These are phyloP conservation scores for Otocyon megalotis DNA, from an alignment of 2,113 vertebrate genomes.

Conservation along the genomic window DNA sequence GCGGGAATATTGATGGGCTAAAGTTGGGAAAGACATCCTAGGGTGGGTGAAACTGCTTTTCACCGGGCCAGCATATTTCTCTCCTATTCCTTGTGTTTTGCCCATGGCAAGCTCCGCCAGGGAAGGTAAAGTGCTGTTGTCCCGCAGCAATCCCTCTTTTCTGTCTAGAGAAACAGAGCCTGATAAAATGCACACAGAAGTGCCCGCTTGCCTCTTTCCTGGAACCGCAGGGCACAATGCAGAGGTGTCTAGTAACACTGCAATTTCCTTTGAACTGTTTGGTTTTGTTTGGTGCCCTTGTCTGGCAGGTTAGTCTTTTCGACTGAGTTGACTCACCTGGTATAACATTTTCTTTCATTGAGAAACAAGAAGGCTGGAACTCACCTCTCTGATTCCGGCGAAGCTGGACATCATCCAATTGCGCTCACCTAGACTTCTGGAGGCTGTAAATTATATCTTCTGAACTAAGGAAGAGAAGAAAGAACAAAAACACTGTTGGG, in stretches of 20 bases:
- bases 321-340: slow-evolving; percentile 48
- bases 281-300: slow-evolving; percentile 55
- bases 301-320: slow-evolving; percentile 63
- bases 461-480: slow-evolving; percentile 47
- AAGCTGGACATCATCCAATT: slow-evolving; percentile 56
- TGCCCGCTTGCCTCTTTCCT: background rate
- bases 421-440: background rate
- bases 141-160: background rate
- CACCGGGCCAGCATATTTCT: background rate
- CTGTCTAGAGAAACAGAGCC: background rate
- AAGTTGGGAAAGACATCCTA: background rate
- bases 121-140: background rate
- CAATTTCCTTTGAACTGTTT: slow-evolving; percentile 61
- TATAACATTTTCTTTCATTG: slow-evolving; percentile 69
- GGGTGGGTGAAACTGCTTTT: background rate
- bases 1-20: background rate
- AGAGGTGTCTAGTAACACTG: slow-evolving; percentile 59
- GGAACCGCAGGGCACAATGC: background rate
- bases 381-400: slow-evolving; percentile 52
- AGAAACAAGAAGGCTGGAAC: slow-evolving; percentile 55
- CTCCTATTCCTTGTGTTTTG: background rate
- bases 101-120: background rate
- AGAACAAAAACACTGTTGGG: slow-evolving; percentile 8
- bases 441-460: slow-evolving; percentile 24
- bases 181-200: background rate